phyloP scores from a whole-genome alignment of 2,797 vertebrate genomes.

The Phyllotis vaccarum region DNA sequence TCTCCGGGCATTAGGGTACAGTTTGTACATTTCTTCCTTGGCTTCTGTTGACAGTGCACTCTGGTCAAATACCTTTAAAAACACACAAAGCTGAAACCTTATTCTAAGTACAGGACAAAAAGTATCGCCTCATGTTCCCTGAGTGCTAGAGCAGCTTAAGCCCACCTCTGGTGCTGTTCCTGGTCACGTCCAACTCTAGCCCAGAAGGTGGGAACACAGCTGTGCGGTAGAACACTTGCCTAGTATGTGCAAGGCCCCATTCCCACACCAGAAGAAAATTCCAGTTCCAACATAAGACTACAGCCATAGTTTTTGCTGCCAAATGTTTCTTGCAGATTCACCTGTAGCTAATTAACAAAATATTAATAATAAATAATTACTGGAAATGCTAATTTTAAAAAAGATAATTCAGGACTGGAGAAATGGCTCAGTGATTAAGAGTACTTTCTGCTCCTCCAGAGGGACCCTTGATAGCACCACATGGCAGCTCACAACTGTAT shows the following conservation, averaged over 20 bases:
- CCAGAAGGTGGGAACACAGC: neutral
- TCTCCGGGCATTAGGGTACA: conserved; percentile 96
- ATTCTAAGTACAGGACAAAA: neutral
- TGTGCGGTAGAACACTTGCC: neutral
- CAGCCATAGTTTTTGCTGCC: neutral
- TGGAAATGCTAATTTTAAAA: conserved; percentile 30
- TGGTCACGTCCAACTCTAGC: neutral
- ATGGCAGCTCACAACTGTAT: neutral
- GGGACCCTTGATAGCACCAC: neutral
- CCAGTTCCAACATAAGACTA: neutral
- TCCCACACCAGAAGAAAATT: neutral
- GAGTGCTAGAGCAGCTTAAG: neutral
- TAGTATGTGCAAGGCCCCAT: neutral
- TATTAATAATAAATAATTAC: neutral
- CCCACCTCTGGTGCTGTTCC: neutral
- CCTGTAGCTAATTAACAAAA: conserved; percentile 35
- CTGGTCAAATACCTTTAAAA: conserved; percentile 96
- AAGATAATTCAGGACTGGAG: neutral
- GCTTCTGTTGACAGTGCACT: conserved; percentile 97
- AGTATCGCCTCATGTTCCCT: neutral
- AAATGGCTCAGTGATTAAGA: neutral
- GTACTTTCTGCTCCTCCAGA: neutral
- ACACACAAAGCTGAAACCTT: neutral
- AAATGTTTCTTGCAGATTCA: conserved; percentile 16
- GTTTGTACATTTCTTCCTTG: conserved; percentile 99